Evolutionary conservation across 2,797 vertebrate species (phyloP), one percentile per base, ranked within the genome.

Genomic region (Zenarchopterus dispar): DNA sequence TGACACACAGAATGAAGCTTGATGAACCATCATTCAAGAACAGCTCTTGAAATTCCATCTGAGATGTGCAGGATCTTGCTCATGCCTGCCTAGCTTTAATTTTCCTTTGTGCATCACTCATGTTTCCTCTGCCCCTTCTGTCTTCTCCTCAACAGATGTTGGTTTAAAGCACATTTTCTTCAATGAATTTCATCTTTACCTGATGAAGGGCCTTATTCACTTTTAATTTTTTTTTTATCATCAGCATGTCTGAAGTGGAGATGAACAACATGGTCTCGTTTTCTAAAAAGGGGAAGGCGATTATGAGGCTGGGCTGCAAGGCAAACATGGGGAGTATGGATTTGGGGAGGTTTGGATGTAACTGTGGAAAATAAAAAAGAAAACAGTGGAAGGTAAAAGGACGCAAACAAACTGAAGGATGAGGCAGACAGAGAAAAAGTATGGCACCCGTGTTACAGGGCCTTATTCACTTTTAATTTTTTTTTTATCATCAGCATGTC

Each of bases 1-100:
- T 75, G 73, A 82, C 42, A 52, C 39, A 17, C 65, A 33, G 62
- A 86, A 88, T 78, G 57, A 68, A 56, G 75, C 79, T 73, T 84
- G 88, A 90, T 89, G 85, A 90, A 68, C 82, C 73, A 77, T 90
- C 77, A 71, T 84, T 88, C 77, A 73, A 77, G 65, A 86, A 89
- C 67, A 80, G 75, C 72, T 78, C 86, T 93, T 50, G 26, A 82
- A 91, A 91, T 88, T 87, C 82, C 74, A 78, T 83, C 84, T 76
- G 71, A 84, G 73, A 72, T 21, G 5, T 15, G 8, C 3, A 3
- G 15, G 73, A 58, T 65, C 63, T 70, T 64, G 56, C 46, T 45
- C 41, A 22, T 18, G 21, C 19, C 58, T 67, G 42, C 58, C 42
- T 42, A 17, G 47, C 31, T 75, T 78, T 67, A 52, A 77, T 70